phyloP scores from a whole-genome alignment of 1,140 invertebrate species.

The Euglossa dilemma region DNA sequence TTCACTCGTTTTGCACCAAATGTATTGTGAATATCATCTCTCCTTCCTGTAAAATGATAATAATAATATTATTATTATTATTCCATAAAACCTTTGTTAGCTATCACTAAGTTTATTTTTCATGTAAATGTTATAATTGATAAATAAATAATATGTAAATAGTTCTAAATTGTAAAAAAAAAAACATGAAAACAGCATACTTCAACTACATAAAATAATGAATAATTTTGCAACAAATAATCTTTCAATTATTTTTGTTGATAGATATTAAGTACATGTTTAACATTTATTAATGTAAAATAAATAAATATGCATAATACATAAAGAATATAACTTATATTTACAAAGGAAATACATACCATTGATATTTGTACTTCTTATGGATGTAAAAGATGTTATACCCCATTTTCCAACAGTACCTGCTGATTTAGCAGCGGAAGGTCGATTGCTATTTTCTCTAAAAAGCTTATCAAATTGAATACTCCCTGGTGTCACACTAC shows the following conservation, averaged over 20 bases:
- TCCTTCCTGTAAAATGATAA: slow-evolving; percentile 68
- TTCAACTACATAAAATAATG: background rate
- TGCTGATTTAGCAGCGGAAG: slow-evolving; percentile 92
- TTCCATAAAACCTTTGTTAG: background rate
- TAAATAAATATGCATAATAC: background rate
- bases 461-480: slow-evolving; percentile 90
- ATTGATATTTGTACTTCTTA: slow-evolving; percentile 89
- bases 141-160: background rate
- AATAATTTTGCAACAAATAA: background rate
- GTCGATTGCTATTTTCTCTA: slow-evolving; percentile 93
- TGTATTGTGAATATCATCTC: slow-evolving; percentile 73
- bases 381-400: slow-evolving; percentile 95
- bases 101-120: background rate
- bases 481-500: slow-evolving; percentile 83
- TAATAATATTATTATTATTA: slow-evolving; percentile 16
- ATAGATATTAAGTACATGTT: background rate
- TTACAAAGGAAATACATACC: slow-evolving; percentile 80
- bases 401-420: slow-evolving; percentile 96
- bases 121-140: background rate
- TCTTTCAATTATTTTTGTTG: background rate
- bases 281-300: background rate
- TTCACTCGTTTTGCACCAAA: slow-evolving; percentile 76
- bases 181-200: background rate
- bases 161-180: background rate
- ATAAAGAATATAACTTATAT: background rate